phyloP scores from a whole-genome alignment of 2,888 invertebrate genomes.

The Baccha elongata region DNA sequence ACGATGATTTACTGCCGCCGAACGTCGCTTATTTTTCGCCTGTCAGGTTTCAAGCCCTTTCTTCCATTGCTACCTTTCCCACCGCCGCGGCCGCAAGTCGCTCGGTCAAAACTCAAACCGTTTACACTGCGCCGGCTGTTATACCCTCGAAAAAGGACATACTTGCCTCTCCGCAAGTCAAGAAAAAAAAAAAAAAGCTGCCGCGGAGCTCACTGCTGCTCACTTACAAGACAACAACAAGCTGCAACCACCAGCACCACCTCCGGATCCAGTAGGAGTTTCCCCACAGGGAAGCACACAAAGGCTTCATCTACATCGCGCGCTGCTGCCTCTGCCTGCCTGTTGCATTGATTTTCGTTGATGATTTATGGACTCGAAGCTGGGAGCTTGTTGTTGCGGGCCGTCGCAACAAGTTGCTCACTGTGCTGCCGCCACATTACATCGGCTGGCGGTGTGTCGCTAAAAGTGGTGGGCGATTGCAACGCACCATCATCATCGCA shows the following conservation, averaged over 20 bases:
- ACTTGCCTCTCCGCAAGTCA: slow-evolving; percentile 28
- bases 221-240: slow-evolving; percentile 64
- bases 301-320: slow-evolving; percentile 53
- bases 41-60: slow-evolving; percentile 52
- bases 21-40: slow-evolving; percentile 73
- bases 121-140: slow-evolving; percentile 61
- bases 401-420: slow-evolving; percentile 75
- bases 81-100: not conserved
- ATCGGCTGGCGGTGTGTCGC: slow-evolving; percentile 54
- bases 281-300: slow-evolving; percentile 64
- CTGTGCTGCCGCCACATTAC: slow-evolving; percentile 69
- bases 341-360: slow-evolving; percentile 77
- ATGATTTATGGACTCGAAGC: slow-evolving; percentile 75
- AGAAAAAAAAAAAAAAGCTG: not conserved
- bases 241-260: slow-evolving; percentile 50
- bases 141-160: slow-evolving; percentile 56
- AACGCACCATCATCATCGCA: slow-evolving; percentile 34
- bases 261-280: slow-evolving; percentile 74
- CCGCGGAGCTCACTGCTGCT: slow-evolving; percentile 52
- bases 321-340: slow-evolving; percentile 26
- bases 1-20: slow-evolving; percentile 74
- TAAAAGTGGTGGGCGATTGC: slow-evolving; percentile 69
- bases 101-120: slow-evolving; percentile 70
- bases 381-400: slow-evolving; percentile 72
- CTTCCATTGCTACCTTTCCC: not conserved